These are phyloP conservation scores for Xyliphius kryptos DNA, from an alignment of 2,113 vertebrate species.

Conservation along the genomic window DNA sequence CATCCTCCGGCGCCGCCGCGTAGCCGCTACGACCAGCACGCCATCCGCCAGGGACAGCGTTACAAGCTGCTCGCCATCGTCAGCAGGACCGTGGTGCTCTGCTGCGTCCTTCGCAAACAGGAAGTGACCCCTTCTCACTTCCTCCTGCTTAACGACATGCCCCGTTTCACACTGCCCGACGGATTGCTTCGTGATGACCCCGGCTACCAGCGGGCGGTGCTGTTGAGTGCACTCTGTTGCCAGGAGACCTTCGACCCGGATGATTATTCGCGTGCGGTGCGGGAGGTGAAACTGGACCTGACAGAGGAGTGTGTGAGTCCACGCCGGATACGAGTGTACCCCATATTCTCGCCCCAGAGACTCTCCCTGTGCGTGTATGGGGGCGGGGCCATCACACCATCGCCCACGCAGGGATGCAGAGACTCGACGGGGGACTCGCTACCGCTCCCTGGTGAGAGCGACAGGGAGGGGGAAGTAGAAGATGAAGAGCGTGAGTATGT, in stretches of 20 bases:
- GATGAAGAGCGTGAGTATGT: conserved; percentile 86
- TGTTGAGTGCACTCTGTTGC: conserved; percentile 77
- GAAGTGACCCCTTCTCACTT: conserved; percentile 87
- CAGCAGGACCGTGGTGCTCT: conserved; percentile 94
- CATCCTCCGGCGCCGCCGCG: conserved; percentile 82
- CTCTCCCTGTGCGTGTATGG: conserved; percentile 70
- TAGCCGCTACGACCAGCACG: conserved; percentile 89
- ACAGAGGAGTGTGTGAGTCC: conserved; percentile 83
- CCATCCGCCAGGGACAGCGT: conserved; percentile 90
- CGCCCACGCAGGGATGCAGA: conserved; percentile 60
- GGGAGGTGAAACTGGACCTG: conserved; percentile 82
- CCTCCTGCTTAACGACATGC: conserved; percentile 87
- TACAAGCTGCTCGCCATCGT: conserved; percentile 97
- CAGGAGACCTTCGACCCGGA: conserved; percentile 85
- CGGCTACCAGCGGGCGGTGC: conserved; percentile 77
- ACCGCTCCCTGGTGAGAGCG: conserved; percentile 48
- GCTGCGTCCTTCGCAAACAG: conserved; percentile 82
- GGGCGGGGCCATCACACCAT: conserved; percentile 41
- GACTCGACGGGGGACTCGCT: conserved; percentile 61
- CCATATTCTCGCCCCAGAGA: conserved; percentile 63
- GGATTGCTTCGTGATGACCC: conserved; percentile 72
- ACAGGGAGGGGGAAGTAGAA: conserved; percentile 63
- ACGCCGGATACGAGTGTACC: conserved; percentile 71
- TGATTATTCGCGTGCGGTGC: conserved; percentile 86
- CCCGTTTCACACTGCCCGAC: conserved; percentile 85